Evolutionary conservation across 2,888 invertebrate genomes (phyloP).

Genomic region (Saturnia japonica): DNA sequence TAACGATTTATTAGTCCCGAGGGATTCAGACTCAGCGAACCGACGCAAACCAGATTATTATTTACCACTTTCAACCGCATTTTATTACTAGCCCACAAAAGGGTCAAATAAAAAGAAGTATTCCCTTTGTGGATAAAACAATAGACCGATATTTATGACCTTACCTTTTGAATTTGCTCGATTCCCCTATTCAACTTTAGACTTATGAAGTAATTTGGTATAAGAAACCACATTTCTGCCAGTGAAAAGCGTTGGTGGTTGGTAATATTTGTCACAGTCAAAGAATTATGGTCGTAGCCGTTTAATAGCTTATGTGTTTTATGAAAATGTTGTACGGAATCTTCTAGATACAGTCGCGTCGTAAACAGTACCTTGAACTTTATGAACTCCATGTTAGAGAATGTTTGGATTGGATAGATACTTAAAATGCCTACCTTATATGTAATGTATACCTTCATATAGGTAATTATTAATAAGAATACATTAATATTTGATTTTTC

Average conservation of each 20-base stretch:
- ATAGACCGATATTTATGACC: slow-evolving; percentile 49
- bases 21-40: slow-evolving; percentile 40
- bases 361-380: slow-evolving; percentile 33
- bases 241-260: slow-evolving; percentile 22
- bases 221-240: slow-evolving; percentile 28
- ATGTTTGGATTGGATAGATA: slow-evolving; percentile 19
- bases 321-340: slow-evolving; percentile 33
- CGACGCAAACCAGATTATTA: slow-evolving; percentile 53
- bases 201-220: slow-evolving; percentile 35
- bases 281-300: slow-evolving; percentile 26
- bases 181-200: slow-evolving; percentile 34
- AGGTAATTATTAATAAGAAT: no score
- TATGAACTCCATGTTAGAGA: slow-evolving; percentile 23
- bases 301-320: slow-evolving; percentile 32
- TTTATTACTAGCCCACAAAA: slow-evolving; percentile 52
- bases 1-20: slow-evolving; percentile 47
- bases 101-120: slow-evolving; percentile 55
- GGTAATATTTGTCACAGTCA: slow-evolving; percentile 33
- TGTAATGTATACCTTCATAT: slow-evolving; percentile 1
- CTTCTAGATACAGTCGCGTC: neutral
- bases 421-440: slow-evolving; percentile 16
- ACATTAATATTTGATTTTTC: no score
- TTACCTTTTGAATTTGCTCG: slow-evolving; percentile 37
- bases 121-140: slow-evolving; percentile 47
- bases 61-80: slow-evolving; percentile 56